Base-by-base conservation (phyloP, 1,140 invertebrate species). In the Megalonaias nervosa region DNA sequence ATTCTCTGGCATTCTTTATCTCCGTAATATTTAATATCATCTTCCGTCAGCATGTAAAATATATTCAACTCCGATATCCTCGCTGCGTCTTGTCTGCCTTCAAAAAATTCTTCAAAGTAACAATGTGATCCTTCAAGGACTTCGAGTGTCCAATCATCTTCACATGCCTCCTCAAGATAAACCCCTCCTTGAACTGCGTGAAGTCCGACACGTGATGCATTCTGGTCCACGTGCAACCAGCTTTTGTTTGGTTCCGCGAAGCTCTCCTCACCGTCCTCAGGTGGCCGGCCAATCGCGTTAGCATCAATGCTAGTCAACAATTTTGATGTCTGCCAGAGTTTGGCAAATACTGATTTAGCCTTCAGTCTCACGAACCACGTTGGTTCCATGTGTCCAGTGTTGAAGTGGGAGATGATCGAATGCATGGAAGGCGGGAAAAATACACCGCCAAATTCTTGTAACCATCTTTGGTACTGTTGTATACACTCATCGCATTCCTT, bases 141-240 rank as follows among this genome's bases (percentile, higher is more conserved):
- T 66, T 83, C 75, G 16, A 88, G 81, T 1, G 83, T 83, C 84
- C 85, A 84, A 74, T 85, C 82, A 26, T 82, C 79, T 56, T 82
- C 74, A 16, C 71, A 68, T 9, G 77, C 71, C 19, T 72, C 61
- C 61, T 85, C 81, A 56, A 85, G 65, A 55, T 82, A 85, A 14
- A 85, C 76, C 0, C 19, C 79, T 13, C 84, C 85, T 61, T 86
- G 85, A 61, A 83, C 84, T 15, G 77, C 83, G 60, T 85, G 83
- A 15, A 83, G 71, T 1, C 83, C 83, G 57, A 62, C 62, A 21
- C 77, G 71, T 48, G 67, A 48, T n/a, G 65, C 6, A 5, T 67
- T 21, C 58, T 79, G 75, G 75, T 82, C 81, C 14, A 69, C 19
- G 62, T 85, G 83, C 6, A 85, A 64, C 83, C 83, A 85, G 26